Base-by-base conservation (phyloP, 2,797 vertebrate species). In the Pelodytes ibericus region DNA sequence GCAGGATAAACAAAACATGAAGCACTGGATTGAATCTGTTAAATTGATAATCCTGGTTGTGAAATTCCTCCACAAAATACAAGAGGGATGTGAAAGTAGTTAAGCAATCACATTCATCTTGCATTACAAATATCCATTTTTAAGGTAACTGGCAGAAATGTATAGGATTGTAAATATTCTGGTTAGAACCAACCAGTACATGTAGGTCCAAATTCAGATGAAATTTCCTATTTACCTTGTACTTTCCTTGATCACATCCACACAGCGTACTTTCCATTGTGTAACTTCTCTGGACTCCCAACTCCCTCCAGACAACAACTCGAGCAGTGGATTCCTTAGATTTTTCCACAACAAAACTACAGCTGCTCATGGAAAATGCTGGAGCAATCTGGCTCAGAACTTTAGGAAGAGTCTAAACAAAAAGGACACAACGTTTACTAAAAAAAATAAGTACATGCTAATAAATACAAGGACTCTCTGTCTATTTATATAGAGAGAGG, bases 251-350 rank as follows among this genome's bases (percentile, higher is more conserved):
- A 84, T 99, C 98, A 79, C 97, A 99, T 44, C 98, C 98, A 80
- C 98, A 99, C 65, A 98, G 88, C 0, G 98, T 99, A 85, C 97
- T 99, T 87, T 99, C 98, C 97, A 99, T 99, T 66, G 98, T 99
- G 72, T 99, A 99, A 85, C 98, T 99, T 81, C 95, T 94, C 47
- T 97, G 95, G 5, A 99, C 96, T 30, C 97, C 97, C 57, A 99
- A 96, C 85, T 99, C 98, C 82, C 95, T 90, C 98, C 98, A 99
- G 2, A 99, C 96, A 62, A 99, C 98, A 75, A 99, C 98, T 0
- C 98, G 94, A 0, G 98, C 98, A 0, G 98, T 99, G 15, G 98
- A 94, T 84, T 98, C 96, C 84, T 99, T 99, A 63, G 96, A 98
- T 80, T 96, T 97, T 81, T 99, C 98, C 77, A 99, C 98, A 13